These are phyloP conservation scores for Patagioenas fasciata DNA, from an alignment of 2,113 vertebrate genomes.

Conservation along the genomic window DNA sequence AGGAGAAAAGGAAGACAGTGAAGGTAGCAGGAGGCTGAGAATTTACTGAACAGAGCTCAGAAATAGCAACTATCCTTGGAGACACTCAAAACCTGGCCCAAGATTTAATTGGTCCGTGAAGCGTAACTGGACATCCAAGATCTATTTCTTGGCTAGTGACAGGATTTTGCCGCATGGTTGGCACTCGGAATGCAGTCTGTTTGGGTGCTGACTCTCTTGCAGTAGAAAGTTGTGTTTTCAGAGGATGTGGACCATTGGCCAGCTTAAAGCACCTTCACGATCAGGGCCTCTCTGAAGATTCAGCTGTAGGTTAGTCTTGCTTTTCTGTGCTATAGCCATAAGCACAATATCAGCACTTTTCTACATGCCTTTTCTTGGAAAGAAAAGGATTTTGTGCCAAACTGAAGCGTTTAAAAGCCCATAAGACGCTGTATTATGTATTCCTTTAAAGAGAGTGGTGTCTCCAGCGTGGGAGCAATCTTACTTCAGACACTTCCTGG, in stretches of 20 bases:
- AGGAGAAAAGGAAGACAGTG: background rate
- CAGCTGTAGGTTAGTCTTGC: background rate
- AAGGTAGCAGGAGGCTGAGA: background rate
- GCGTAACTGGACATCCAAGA: background rate
- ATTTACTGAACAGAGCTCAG: background rate
- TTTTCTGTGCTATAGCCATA: background rate
- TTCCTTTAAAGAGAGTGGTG: background rate
- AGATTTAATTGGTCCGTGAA: background rate
- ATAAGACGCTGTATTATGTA: slow-evolving; percentile 32
- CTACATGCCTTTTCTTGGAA: background rate
- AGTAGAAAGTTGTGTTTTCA: background rate
- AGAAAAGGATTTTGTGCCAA: background rate
- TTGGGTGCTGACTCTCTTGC: background rate
- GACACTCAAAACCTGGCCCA: background rate
- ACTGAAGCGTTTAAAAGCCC: slow-evolving; percentile 23
- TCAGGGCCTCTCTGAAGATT: background rate
- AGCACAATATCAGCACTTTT: background rate
- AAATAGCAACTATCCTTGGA: background rate
- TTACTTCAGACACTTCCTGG: background rate
- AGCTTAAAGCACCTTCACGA: background rate
- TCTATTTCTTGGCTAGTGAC: background rate
- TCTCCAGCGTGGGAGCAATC: background rate
- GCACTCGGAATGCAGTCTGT: background rate
- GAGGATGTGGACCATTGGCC: background rate
- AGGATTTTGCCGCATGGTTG: background rate